Base-by-base conservation (phyloP, 2,113 vertebrate species). In the Erpornis zantholeuca region DNA sequence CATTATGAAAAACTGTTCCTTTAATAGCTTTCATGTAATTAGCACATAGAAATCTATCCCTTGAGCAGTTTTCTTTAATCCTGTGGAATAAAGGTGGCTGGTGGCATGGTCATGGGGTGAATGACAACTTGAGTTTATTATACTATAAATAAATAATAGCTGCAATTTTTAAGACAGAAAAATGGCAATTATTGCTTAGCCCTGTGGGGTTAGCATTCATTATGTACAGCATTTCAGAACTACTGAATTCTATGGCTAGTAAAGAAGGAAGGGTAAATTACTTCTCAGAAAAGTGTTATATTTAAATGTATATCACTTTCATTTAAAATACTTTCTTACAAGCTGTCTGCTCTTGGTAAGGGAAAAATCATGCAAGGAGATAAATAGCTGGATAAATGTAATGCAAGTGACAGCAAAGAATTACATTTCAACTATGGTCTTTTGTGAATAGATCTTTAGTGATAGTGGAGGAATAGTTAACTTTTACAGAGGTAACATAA, bases 81-180 rank as follows among this genome's bases (percentile, higher is more conserved):
- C 15, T 56, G 29, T 45, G 40, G 28, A 95, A 91, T 80, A 84
- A 92, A 69, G 33, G 52, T 71, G 7, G 40, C 24, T 87, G 54
- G n/a, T 88, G 60, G 28, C 64, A 63, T 5, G 25, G 61, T 89
- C 83, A 89, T 57, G 38, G 63, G 27, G 57, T 93, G 86, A 94
- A 85, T 76, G 72, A 82, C 64, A 93, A 90, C 35, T 63, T 38
- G 18, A 63, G 28, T 79, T 36, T 90, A 93, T 96, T 94, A 92
- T 64, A 66, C 49, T 64, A 91, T 92, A 94, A 96, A 96, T 91
- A 96, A 96, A 84, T 96, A 94, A 95, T 91, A 88, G 36, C 47
- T 68, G 69, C 35, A 96, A 77, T 93, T 50, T 88, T 92, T 93
- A 92, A 84, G 88, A 78, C 40, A 85, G 69, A 92, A 90, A 91